Evolutionary conservation across 2,113 vertebrate genomes (phyloP).

Genomic region (Myiagra hebetior): DNA sequence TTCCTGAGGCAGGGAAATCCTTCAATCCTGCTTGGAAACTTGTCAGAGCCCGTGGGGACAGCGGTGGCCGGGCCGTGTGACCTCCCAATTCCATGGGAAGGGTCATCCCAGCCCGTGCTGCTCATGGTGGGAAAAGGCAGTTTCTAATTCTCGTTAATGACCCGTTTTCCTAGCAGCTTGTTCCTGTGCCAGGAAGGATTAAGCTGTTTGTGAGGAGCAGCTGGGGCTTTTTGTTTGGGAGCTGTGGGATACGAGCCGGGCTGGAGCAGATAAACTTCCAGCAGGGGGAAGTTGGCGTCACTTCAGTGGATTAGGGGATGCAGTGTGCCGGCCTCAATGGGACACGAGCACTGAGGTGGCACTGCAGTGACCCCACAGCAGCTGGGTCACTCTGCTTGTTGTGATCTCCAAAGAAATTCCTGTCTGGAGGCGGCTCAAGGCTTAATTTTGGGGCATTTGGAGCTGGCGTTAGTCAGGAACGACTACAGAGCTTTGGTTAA

Average conservation of each 20-base stretch:
- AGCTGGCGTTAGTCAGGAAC: accelerated
- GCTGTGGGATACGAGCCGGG: background rate
- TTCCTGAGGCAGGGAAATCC: background rate
- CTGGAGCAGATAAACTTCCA: background rate
- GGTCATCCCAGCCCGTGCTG: background rate
- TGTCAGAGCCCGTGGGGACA: accelerated
- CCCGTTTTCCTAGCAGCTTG: background rate
- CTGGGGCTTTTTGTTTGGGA: slow-evolving; percentile 19
- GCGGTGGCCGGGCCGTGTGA: accelerated
- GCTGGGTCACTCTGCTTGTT: background rate
- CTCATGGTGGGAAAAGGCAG: background rate
- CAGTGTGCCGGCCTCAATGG: background rate
- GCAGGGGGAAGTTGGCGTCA: background rate
- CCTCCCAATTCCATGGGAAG: accelerated
- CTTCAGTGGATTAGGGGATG: slow-evolving; percentile 24
- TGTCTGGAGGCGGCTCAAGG: accelerated
- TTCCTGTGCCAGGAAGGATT: slow-evolving; percentile 45
- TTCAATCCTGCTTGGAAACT: accelerated
- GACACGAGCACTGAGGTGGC: background rate
- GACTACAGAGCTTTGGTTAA: no score
- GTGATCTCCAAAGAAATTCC: background rate
- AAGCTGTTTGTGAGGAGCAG: slow-evolving; percentile 44
- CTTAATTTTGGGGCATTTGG: background rate
- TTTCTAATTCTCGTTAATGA: background rate
- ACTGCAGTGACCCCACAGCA: background rate